phyloP scores from a whole-genome alignment of 1,140 invertebrate species.

The Hyphantria cunea region DNA sequence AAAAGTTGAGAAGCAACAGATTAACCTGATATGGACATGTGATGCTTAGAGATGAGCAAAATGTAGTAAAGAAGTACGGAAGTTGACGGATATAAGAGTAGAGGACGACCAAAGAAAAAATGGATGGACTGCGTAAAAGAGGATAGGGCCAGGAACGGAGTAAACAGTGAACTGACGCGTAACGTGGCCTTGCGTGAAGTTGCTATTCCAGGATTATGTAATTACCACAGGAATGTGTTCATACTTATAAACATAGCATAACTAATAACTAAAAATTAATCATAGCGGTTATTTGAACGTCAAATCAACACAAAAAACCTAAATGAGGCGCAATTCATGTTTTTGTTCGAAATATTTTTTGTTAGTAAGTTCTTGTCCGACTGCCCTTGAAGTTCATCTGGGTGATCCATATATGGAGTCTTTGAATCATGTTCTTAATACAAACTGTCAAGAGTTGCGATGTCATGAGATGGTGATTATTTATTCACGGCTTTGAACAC shows the following conservation, averaged over 20 bases:
- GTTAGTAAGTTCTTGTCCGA: constrained; percentile 1
- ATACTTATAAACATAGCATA: neutral
- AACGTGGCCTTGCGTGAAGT: too few species aligned
- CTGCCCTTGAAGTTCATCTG: constrained; percentile 25
- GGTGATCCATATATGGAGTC: constrained; percentile 23
- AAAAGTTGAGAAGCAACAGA: too few species aligned
- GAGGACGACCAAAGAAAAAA: too few species aligned
- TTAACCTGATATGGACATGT: too few species aligned
- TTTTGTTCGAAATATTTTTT: constrained; percentile 24
- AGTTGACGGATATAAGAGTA: too few species aligned
- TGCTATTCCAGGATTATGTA: neutral
- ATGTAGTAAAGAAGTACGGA: too few species aligned
- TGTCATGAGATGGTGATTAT: neutral
- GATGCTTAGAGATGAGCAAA: too few species aligned
- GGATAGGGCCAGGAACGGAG: too few species aligned
- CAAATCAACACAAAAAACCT: constrained; percentile 16
- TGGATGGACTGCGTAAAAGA: too few species aligned
- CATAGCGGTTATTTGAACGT: constrained; percentile 19
- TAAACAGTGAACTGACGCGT: too few species aligned
- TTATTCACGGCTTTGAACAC: too few species aligned
- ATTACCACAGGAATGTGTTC: neutral
- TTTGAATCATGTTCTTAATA: constrained; percentile 24
- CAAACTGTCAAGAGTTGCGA: constrained; percentile 1
- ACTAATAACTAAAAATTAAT: constrained; percentile 22
- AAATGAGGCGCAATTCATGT: constrained; percentile 17